Base-by-base conservation (phyloP, 2,797 vertebrate genomes). In the Macropodus opercularis region DNA sequence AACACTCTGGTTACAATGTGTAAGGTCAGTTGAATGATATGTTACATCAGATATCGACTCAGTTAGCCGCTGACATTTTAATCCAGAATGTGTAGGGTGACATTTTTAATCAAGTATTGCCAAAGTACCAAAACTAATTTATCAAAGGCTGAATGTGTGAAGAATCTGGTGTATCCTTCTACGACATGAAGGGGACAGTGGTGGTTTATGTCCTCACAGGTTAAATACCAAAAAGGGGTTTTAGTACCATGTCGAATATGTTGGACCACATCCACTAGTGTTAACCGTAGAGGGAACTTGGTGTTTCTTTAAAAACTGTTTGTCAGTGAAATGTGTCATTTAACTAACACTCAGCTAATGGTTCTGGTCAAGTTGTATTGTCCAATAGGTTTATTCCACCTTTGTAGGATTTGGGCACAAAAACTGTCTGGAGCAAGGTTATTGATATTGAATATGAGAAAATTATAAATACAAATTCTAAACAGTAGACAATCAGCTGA, bases 121-220 rank as follows among this genome's bases (percentile, higher is more conserved):
- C 17, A 49, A 62, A 70, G 7, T 63, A 81, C 43, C 68, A 79
- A 44, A 77, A 81, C 63, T 61, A 44, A 66, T 70, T 60, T 75
- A 69, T 83, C 38, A 72, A 77, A 81, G 71, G 81, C 54, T 70
- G 63, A 81, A 78, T 46, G 63, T 74, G 70, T 59, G 44, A 77
- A 62, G 41, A 52, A 50, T 84, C 60, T 77, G 50, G 72, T 77
- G 79, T 60, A 70, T 57, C 74, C 83, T 87, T 83, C 84, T 87
- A 69, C 78, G 61, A 64, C 62, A 41, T 70, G 62, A 82, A 80
- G 76, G 75, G 64, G 41, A 63, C 43, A 67, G 56, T 75, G 69
- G 66, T 56, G 51, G 41, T 47, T 60, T 61, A 26, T 41, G 34
- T 70, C 56, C 24, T 75, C 40, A 64, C 11, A 48, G 15, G 34